Base-by-base conservation (phyloP, 2,888 invertebrate species). In the Caenorhabditis becei region DNA sequence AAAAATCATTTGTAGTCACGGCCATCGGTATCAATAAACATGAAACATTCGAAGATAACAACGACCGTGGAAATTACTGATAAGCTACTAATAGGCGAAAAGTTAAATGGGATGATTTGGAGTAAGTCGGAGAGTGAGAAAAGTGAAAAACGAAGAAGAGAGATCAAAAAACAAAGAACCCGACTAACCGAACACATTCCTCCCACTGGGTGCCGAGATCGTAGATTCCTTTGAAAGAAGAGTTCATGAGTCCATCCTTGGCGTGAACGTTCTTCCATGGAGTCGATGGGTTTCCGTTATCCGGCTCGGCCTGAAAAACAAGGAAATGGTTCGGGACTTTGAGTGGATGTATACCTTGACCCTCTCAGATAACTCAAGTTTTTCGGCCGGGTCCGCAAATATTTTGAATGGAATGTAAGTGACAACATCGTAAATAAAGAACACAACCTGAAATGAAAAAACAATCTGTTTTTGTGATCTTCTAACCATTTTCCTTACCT, bases 131-230 rank as follows among this genome's bases (percentile, higher is more conserved):
- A 37, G 32, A 35, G 41, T 14, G 10, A 16, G 0, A 18, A 41
- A n/a, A n/a, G 41, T 41, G 41, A 14, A 14, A 14, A 10, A 74
- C 28, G 26, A 35, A 23, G 23, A 16, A 58, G 11, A 14, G 20
- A 41, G 35, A 20, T 20, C 10, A 18, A 20, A 37, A 32, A 58
- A 24, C 16, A 72, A 35, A 14, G 41, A 41, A 14, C 2, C 8
- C 41, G 16, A 80, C 82, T 28, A 18, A 88, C 77, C 87, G 79
- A 24, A 91, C 92, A 14, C 92, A 91, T 23, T 91, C 86, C 24
- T 87, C 75, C 87, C 92, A 92, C 51, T 93, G 87, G 37, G 92
- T 91, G 49, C 92, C 92, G 2, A 93, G 86, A 1, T 92, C 92
- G 62, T 86, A 66, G 77, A 92, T 92, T 71, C 91, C 92, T 14